phyloP scores from a whole-genome alignment of 2,888 invertebrate species.

The Melolontha melolontha region DNA sequence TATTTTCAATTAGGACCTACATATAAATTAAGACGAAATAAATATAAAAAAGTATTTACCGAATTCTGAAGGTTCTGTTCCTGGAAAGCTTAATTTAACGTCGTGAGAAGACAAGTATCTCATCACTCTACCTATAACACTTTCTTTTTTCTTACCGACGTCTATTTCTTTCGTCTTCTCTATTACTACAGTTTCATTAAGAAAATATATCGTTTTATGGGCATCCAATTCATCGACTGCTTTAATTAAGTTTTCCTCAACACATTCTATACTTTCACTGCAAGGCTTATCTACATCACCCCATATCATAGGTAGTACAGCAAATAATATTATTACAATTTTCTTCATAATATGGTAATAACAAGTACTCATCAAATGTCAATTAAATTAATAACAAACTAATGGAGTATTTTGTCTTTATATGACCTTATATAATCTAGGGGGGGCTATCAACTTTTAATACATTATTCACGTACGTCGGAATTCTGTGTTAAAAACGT shows the following conservation, averaged over 20 bases:
- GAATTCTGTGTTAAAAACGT: slow-evolving; percentile 59
- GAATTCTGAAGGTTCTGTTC: slow-evolving; percentile 53
- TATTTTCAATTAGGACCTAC: too few species aligned
- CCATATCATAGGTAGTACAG: neutral
- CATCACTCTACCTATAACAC: slow-evolving; percentile 66
- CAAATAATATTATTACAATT: slow-evolving; percentile 40
- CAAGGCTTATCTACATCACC: slow-evolving; percentile 51
- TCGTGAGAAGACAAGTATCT: slow-evolving; percentile 67
- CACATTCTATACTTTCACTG: slow-evolving; percentile 57
- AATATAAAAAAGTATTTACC: slow-evolving; percentile 37
- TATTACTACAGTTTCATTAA: slow-evolving; percentile 61
- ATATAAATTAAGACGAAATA: too few species aligned
- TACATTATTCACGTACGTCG: slow-evolving; percentile 58
- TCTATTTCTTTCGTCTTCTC: slow-evolving; percentile 62
- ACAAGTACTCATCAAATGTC: slow-evolving; percentile 35
- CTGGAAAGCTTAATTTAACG: slow-evolving; percentile 64
- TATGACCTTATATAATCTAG: slow-evolving; percentile 49
- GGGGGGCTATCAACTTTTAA: slow-evolving; percentile 50
- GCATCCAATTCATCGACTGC: slow-evolving; percentile 66
- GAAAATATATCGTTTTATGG: slow-evolving; percentile 62
- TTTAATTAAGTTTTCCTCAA: slow-evolving; percentile 65
- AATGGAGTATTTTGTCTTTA: slow-evolving; percentile 46
- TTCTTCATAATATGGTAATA: slow-evolving; percentile 47
- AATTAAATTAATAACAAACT: slow-evolving; percentile 40
- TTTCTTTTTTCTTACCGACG: slow-evolving; percentile 59